Conservation (phyloP, 2,888 invertebrate genomes). For the Pandemis corylana region DNA sequence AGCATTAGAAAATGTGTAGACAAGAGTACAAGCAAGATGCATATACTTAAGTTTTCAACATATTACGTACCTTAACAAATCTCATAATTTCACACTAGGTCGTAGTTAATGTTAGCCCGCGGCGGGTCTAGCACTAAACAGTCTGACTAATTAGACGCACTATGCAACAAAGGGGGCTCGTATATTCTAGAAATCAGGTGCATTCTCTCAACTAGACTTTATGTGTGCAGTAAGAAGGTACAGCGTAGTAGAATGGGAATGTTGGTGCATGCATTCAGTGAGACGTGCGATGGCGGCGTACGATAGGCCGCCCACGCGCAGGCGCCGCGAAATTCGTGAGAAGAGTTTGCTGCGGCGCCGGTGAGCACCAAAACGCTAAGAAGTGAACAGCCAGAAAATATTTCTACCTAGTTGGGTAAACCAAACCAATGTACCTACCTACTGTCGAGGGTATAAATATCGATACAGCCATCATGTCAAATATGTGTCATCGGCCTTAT, state of each 20-base stretch:
- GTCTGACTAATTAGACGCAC: constrained; percentile 84
- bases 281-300: constrained; percentile 76
- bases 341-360: constrained; percentile 72
- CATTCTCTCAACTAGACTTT: constrained; percentile 54
- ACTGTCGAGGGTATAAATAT: not conserved
- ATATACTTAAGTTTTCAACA: constrained; percentile 29
- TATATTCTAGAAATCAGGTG: not conserved
- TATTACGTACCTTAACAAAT: constrained; percentile 63
- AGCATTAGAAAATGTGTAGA: constrained; percentile 34
- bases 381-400: constrained; percentile 17
- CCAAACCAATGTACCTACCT: not conserved
- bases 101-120: constrained; percentile 68
- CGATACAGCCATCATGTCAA: too few species aligned
- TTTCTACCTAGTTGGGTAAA: constrained; percentile 1
- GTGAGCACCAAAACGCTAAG: constrained; percentile 58
- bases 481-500: too few species aligned
- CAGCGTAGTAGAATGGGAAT: constrained; percentile 54
- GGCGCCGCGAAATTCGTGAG: constrained; percentile 84
- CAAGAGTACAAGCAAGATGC: constrained; percentile 42
- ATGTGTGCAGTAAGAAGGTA: constrained; percentile 53
- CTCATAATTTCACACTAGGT: constrained; percentile 73
- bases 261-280: constrained; percentile 57
- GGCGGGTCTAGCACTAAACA: constrained; percentile 78
- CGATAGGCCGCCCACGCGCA: constrained; percentile 81
- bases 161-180: constrained; percentile 75